Conservation (phyloP, 2,888 invertebrate species). For the Cerceris rybyensis region DNA sequence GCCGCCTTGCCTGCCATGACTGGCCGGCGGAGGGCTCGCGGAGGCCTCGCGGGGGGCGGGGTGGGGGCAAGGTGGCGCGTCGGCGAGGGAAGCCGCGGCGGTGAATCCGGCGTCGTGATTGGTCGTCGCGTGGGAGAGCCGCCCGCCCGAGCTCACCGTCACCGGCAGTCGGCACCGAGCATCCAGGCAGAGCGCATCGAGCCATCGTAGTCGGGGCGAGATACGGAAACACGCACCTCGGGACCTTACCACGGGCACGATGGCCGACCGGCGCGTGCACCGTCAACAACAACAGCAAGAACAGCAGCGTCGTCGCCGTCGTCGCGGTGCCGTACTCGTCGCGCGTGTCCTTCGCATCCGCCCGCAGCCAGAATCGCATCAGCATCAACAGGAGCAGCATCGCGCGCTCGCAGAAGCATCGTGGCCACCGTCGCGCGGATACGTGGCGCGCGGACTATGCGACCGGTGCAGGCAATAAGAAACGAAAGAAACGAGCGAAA, state of each 20-base stretch:
- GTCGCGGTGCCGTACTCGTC: constrained; percentile 63
- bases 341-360: constrained; percentile 53
- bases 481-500: constrained; percentile 28
- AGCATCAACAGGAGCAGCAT: constrained; percentile 52
- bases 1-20: constrained; percentile 77
- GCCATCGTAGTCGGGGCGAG: constrained; percentile 60
- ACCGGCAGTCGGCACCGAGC: constrained; percentile 79
- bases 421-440: constrained; percentile 69
- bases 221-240: constrained; percentile 62
- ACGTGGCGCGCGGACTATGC: constrained; percentile 61
- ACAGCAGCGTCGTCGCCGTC: constrained; percentile 58
- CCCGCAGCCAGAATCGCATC: constrained; percentile 45
- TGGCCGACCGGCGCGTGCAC: constrained; percentile 76
- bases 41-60: constrained; percentile 58
- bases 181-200: constrained; percentile 75
- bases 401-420: constrained; percentile 66
- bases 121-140: constrained; percentile 81
- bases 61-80: constrained; percentile 63
- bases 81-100: constrained; percentile 78
- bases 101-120: constrained; percentile 77
- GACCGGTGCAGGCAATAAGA: constrained; percentile 60
- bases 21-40: constrained; percentile 69
- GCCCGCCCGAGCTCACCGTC: constrained; percentile 79
- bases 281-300: constrained; percentile 57
- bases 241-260: constrained; percentile 70